Evolutionary conservation across 2,797 vertebrate genomes (phyloP).

Genomic region (Sylvia borin): DNA sequence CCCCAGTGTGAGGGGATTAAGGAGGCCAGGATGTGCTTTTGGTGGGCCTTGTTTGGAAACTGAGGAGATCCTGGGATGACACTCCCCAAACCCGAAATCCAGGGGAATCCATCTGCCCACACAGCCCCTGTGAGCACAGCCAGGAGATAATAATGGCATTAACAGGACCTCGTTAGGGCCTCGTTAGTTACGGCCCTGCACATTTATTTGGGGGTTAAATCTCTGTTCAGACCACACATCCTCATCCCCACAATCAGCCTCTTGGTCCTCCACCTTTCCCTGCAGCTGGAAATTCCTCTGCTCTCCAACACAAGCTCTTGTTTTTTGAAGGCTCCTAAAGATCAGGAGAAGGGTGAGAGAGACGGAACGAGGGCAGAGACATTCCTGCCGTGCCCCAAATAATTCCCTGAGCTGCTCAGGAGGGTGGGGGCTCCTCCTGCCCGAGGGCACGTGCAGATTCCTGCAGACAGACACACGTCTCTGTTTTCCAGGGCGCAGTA

Average conservation of each 20-base stretch:
- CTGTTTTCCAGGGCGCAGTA: background rate
- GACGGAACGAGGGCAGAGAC: background rate
- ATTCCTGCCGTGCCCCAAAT: background rate
- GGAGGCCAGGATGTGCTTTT: background rate
- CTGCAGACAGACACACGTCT: background rate
- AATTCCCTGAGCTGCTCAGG: rapidly evolving
- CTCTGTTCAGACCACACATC: no score
- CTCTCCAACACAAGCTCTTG: background rate
- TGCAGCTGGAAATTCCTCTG: background rate
- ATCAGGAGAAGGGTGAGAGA: background rate
- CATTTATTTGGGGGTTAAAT: no score
- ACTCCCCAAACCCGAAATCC: background rate
- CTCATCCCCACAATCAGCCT: rapidly evolving
- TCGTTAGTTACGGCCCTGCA: no score
- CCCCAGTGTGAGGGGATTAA: rapidly evolving
- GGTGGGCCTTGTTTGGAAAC: background rate
- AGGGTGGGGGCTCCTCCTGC: background rate
- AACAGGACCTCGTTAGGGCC: no score
- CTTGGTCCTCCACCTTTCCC: background rate
- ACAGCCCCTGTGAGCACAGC: background rate
- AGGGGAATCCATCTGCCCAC: background rate
- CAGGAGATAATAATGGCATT: no score
- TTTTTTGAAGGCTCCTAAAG: background rate
- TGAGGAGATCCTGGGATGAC: rapidly evolving
- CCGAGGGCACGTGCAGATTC: rapidly evolving